Conservation (phyloP, 2,888 invertebrate species). For the Drosophila atripex region DNA sequence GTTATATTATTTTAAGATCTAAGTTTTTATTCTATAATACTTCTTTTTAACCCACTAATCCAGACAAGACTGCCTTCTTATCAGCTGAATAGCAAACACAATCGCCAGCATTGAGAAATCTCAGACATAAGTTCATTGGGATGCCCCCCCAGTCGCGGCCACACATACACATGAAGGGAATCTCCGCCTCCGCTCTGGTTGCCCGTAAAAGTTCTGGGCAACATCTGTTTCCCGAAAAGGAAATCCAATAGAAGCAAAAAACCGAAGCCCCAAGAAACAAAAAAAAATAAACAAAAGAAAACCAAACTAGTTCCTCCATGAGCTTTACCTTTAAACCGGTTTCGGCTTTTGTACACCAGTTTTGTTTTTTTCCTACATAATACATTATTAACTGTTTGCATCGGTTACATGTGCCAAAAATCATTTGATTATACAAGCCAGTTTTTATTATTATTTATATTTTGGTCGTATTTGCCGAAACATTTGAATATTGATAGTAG, state of each 20-base stretch:
- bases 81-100: constrained; percentile 15
- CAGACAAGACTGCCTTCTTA: constrained; percentile 1
- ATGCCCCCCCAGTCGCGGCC: constrained; percentile 19
- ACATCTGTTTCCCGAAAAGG: constrained; percentile 76
- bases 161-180: constrained; percentile 14
- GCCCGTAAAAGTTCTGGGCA: constrained; percentile 59
- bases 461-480: constrained; percentile 20
- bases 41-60: neutral
- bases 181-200: constrained; percentile 17
- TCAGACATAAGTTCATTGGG: constrained; percentile 55
- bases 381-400: constrained; percentile 38
- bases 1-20: too few species aligned
- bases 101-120: constrained; percentile 15
- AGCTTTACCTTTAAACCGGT: constrained; percentile 66
- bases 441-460: constrained; percentile 20
- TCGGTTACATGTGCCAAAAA: constrained; percentile 67
- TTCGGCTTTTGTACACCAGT: constrained; percentile 64
- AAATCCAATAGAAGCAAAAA: constrained; percentile 59
- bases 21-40: too few species aligned
- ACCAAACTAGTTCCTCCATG: constrained; percentile 66
- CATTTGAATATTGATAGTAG: constrained; percentile 65
- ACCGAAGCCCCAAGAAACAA: constrained; percentile 25
- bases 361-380: constrained; percentile 49
- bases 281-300: constrained; percentile 48
- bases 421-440: constrained; percentile 22